A percentile compares a stretch with the other conserved stretches of the same genome.
Conservation (phyloP, 2,888 invertebrate genomes). For the Philonicus albiceps region DNA sequence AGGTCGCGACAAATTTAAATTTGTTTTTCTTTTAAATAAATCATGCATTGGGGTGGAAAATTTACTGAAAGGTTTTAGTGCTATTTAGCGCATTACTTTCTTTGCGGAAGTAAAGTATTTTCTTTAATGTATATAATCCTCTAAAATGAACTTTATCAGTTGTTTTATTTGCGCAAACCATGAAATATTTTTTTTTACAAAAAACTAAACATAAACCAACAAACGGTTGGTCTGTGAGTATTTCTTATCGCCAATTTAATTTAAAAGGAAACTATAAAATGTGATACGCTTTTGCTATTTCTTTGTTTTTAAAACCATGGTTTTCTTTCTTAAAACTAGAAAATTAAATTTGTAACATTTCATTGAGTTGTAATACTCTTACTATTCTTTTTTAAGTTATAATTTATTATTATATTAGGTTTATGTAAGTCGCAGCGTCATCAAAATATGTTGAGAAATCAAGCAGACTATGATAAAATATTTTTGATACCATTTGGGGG, state of each 20-base stretch:
- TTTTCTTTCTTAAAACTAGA: no score
- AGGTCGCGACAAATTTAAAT: not conserved
- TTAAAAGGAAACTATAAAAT: no score
- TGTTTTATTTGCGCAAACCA: not conserved
- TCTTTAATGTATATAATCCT: not conserved
- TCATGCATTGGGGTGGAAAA: not conserved
- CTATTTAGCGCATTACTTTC: not conserved
- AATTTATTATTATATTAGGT: no score
- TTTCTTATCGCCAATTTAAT: not conserved
- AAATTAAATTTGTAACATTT: no score
- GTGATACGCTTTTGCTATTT: no score
- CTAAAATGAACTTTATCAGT: not conserved
- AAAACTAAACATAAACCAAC: not conserved
- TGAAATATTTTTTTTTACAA: not conserved
- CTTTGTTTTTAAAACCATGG: no score
- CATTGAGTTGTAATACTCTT: no score
- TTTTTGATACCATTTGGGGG: no score
- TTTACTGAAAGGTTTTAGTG: not conserved
- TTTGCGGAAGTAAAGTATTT: not conserved
- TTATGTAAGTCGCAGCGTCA: no score
- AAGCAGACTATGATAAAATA: no score
- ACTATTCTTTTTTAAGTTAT: no score
- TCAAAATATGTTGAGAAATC: no score
- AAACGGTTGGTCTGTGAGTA: not conserved
- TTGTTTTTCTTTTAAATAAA: not conserved